Evolutionary conservation across 2,113 vertebrate genomes (phyloP), one percentile per base, ranked within the genome.

Genomic region (Larimichthys crocea): DNA sequence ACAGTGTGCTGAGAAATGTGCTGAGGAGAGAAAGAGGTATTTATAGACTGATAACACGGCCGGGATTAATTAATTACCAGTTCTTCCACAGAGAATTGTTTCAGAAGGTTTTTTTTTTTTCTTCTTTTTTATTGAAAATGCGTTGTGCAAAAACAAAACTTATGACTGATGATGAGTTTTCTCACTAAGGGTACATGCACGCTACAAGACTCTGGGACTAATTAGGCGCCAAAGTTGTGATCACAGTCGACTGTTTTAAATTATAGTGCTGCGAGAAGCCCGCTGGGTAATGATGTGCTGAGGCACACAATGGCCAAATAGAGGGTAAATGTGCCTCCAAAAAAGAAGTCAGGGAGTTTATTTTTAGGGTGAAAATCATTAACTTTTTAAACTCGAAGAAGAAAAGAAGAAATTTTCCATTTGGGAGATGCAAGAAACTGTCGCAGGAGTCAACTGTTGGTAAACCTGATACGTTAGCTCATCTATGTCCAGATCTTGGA

Each of bases 111-210:
- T 79, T 74, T 35, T 35, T 35, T 68, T 73, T 46, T 55, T 79
- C 68, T 63, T 71, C 26, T 62, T 72, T 85, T 89, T 89, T 89
- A 89, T 88, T 92, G 86, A 91, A 91, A 92, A 90, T 82, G 85
- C 70, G 64, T 80, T 89, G 80, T 80, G 91, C 76, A 88, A 87
- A 87, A 91, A 88, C 66, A 88, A 92, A 91, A 89, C 62, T 86
- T 66, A 24, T 72, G 84, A 89, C 55, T 71, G 83, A 78, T 76
- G 84, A 89, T 66, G 80, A 88, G 80, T 81, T 82, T 82, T 64
- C 84, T 76, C 76, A n/a, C 84, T 50, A 11, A 70, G 85, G 82
- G 79, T 66, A 60, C 86, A 82, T 52, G 79, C 86, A 81, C 35
- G 65, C 50, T 84, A 73, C 86, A 89, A 85, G 87, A 88, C 61